A percentile compares a stretch with the other conserved stretches of the same genome.
Conservation (phyloP, 92 coral and sea anemone species). For the Porites evermanni region DNA sequence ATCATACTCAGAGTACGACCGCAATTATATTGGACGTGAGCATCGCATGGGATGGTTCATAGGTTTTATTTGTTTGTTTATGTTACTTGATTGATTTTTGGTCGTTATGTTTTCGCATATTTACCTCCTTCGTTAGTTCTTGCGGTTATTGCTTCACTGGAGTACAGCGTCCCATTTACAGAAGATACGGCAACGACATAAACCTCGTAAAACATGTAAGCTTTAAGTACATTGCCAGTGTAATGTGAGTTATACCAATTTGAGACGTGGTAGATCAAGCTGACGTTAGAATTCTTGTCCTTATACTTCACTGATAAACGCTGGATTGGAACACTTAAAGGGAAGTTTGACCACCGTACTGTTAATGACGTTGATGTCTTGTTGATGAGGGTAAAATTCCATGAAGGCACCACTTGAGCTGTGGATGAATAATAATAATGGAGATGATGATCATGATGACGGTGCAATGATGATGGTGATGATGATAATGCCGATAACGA, state of each 20-base stretch:
- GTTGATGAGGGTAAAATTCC: not conserved
- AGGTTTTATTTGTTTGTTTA: no score
- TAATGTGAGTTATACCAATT: conserved; percentile 1
- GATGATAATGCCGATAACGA: no score
- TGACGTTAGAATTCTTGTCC: not conserved
- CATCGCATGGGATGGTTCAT: no score
- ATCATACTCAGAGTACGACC: no score
- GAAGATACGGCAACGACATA: not conserved
- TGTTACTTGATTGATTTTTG: no score
- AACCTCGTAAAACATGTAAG: conserved; percentile 12
- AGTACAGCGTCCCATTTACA: not conserved
- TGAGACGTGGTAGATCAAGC: not conserved
- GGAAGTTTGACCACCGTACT: not conserved
- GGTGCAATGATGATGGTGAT: no score
- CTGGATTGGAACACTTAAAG: not conserved
- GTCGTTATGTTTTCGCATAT: no score
- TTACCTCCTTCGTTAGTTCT: conserved; percentile 29
- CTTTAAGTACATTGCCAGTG: not conserved
- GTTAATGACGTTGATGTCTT: not conserved
- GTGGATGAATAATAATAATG: not conserved
- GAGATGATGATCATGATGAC: no score
- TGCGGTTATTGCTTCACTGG: not conserved
- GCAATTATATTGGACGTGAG: no score
- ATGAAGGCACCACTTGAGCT: not conserved
- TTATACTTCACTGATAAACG: conserved; percentile 1